phyloP scores from a whole-genome alignment of 2,113 vertebrate species.

The Rhineura floridana region DNA sequence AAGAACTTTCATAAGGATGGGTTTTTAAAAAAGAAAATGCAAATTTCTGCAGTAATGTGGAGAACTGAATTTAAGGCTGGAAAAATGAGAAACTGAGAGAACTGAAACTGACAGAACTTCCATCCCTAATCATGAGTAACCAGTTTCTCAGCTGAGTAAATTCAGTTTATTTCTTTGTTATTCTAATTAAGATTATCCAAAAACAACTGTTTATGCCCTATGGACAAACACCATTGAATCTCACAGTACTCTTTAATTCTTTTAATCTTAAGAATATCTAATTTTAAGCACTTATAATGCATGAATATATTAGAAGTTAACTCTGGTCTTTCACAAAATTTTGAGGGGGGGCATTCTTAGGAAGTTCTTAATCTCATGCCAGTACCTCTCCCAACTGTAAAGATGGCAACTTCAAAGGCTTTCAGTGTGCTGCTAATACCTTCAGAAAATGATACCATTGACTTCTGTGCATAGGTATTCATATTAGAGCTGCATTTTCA shows the following conservation, averaged over 20 bases:
- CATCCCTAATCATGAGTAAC: no score
- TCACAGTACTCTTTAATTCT: background rate
- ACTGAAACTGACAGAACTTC: no score
- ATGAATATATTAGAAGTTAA: background rate
- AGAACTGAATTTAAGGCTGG: no score
- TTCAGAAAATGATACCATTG: background rate
- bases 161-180: background rate
- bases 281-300: background rate
- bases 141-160: background rate
- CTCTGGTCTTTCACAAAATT: background rate
- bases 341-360: no score
- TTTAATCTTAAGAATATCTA: background rate
- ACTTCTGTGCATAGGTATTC: background rate
- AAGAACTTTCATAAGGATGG: no score
- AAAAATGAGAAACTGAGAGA: no score
- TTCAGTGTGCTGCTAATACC: background rate
- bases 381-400: background rate
- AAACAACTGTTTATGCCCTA: background rate
- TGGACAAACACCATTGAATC: background rate
- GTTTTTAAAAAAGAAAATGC: no score
- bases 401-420: background rate
- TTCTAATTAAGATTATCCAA: background rate
- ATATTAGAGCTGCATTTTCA: slow-evolving; percentile 54
- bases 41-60: no score
- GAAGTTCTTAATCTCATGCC: background rate